Percentiles rank a stretch among this genome's conserved stretches.
These are phyloP conservation scores for Pelagia noctiluca DNA, from an alignment of 30 jellyfish, hydroid and myxozoan genomes.

Conservation along the genomic window DNA sequence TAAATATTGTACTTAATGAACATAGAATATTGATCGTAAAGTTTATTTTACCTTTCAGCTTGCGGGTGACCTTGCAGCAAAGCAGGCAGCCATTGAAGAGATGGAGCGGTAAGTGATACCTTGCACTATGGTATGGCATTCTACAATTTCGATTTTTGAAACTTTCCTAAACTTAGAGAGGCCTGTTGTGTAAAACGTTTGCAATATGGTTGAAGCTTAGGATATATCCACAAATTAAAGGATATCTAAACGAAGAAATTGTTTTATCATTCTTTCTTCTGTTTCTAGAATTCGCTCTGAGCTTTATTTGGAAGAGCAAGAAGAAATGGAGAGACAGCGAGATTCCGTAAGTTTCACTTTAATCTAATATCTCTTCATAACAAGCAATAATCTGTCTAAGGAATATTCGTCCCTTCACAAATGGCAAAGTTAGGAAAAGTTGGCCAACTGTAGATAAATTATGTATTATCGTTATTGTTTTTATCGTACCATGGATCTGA, in stretches of 20 bases:
- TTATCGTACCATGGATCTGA: not conserved
- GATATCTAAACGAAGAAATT: not conserved
- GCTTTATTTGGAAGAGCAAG: constrained; percentile 91
- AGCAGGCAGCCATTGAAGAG: constrained; percentile 83
- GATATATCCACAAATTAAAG: not conserved
- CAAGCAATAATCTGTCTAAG: not conserved
- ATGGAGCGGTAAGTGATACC: constrained; percentile 77
- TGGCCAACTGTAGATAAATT: not conserved
- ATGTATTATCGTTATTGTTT: too few relatives aligned
- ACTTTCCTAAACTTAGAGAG: not conserved
- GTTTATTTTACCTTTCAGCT: constrained; percentile 58
- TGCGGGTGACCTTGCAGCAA: constrained; percentile 61
- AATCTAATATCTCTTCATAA: too few relatives aligned
- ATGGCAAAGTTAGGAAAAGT: not conserved
- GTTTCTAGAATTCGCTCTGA: constrained; percentile 78
- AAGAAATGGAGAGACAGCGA: constrained; percentile 79
- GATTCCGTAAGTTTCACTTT: constrained; percentile 72
- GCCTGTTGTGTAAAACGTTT: not conserved
- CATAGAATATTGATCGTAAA: too few relatives aligned
- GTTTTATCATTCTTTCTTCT: not conserved
- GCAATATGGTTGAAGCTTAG: not conserved
- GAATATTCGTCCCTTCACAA: not conserved
- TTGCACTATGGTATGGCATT: not conserved
- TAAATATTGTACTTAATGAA: too few relatives aligned
- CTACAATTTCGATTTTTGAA: not conserved